phyloP scores from a whole-genome alignment of 2,888 invertebrate species.

The Cataglyphis livida region DNA sequence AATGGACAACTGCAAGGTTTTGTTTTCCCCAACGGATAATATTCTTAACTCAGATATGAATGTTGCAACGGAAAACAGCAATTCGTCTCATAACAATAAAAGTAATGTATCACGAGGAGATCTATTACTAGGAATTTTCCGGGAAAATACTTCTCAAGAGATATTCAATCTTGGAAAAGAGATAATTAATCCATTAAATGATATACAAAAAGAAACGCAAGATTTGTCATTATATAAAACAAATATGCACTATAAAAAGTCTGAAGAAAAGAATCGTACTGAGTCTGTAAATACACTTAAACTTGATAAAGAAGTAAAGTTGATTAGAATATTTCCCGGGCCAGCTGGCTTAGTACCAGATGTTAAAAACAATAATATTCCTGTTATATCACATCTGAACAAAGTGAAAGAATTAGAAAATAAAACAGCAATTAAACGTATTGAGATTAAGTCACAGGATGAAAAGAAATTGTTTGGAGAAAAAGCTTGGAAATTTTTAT shows the following conservation, averaged over 20 bases:
- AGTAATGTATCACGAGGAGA: conserved; percentile 31
- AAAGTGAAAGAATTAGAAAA: conserved; percentile 60
- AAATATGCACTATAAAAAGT: background rate
- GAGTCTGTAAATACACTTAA: background rate
- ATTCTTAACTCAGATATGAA: background rate
- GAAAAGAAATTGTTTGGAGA: conserved; percentile 80
- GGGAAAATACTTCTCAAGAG: conserved; percentile 38
- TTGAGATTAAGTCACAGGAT: conserved; percentile 68
- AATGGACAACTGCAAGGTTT: conserved; percentile 19
- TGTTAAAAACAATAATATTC: conserved; percentile 60
- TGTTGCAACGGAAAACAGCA: background rate
- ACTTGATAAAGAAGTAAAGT: conserved; percentile 62
- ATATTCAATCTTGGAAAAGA: conserved; percentile 25
- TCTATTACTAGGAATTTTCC: conserved; percentile 57
- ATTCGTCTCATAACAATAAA: background rate
- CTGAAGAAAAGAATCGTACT: background rate
- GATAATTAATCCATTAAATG: background rate
- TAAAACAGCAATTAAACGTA: conserved; percentile 48
- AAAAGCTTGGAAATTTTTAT: conserved; percentile 82
- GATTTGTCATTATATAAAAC: background rate
- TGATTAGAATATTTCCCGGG: conserved; percentile 86
- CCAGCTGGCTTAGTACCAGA: conserved; percentile 86
- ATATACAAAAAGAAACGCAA: background rate
- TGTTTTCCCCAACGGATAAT: background rate
- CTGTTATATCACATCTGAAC: conserved; percentile 55